Conservation (phyloP, 2,888 invertebrate genomes). For the Synergus itoensis region DNA sequence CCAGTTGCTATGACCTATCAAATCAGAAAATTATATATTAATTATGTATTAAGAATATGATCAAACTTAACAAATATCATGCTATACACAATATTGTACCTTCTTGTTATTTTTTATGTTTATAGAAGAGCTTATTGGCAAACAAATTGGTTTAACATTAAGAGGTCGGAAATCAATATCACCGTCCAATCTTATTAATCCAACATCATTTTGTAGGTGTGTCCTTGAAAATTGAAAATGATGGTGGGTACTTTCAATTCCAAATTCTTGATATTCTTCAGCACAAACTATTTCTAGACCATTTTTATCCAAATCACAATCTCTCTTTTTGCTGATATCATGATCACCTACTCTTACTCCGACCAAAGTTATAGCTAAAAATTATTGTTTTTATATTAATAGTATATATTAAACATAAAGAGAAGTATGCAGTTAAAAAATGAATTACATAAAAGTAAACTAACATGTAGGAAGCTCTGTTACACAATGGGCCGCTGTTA, state of each 20-base stretch:
- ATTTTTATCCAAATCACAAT: slow-evolving; percentile 78
- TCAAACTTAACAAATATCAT: too few species aligned
- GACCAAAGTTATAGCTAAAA: slow-evolving; percentile 60
- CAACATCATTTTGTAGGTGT: slow-evolving; percentile 82
- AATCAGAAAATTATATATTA: background rate
- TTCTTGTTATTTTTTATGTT: slow-evolving; percentile 46
- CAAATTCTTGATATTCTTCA: slow-evolving; percentile 79
- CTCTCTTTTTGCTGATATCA: slow-evolving; percentile 76
- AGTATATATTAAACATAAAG: too few species aligned
- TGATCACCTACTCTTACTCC: slow-evolving; percentile 84
- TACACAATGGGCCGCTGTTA: slow-evolving; percentile 82
- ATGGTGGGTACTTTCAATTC: slow-evolving; percentile 78
- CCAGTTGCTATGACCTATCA: slow-evolving; percentile 80
- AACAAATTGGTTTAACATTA: slow-evolving; percentile 79
- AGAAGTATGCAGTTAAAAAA: too few species aligned
- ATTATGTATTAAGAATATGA: background rate
- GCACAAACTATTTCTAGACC: slow-evolving; percentile 76
- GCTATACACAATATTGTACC: slow-evolving; percentile 53
- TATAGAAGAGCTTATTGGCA: slow-evolving; percentile 76
- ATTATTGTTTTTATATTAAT: background rate
- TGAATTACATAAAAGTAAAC: slow-evolving; percentile 43
- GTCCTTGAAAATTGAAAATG: slow-evolving; percentile 80
- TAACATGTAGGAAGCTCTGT: slow-evolving; percentile 68
- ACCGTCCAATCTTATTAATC: slow-evolving; percentile 79
- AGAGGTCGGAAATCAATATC: slow-evolving; percentile 78